Evolutionary conservation across 2,888 invertebrate genomes (phyloP), one percentile per base, ranked within the genome.

Genomic region (Drosophila melanosoma): DNA sequence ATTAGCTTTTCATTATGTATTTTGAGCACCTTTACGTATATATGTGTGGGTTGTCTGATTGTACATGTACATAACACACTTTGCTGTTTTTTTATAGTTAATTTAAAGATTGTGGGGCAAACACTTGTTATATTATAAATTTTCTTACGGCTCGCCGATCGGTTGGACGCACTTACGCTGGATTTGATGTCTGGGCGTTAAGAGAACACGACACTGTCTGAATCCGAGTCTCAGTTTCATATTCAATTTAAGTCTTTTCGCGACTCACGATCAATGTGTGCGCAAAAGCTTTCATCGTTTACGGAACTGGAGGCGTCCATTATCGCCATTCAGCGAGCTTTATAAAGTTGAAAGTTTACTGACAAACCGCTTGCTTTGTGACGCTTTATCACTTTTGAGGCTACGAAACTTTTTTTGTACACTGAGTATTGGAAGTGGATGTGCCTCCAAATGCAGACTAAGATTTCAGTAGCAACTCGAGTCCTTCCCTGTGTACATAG

Each of bases 211-310:
- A 70, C 82, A 90, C 89, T 79, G 79, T 91, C 85, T 90, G 90
- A 89, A 79, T 83, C 78, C 67, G 82, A 79, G 75, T 74, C 74
- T 60, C 78, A 71, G 71, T 76, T 74, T 70, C 69, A 57, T 79
- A 81, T 79, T 81, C 79, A 91, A 89, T 90, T 89, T 90, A 91
- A 90, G 82, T 85, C 81, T 73, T 85, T 81, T 70, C 69, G 76
- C 60, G 51, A 66, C 63, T 62, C 64, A 64, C 87, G 86, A 84
- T 87, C 82, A 70, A 42, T 20, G 23, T 45, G 45, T 26, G 38
- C 29, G 63, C 36, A 57, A 64, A 85, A 85, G 86, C 83, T 85
- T 49, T 57, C 57, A 5, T 15, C 1, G 38, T 23, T 12, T 0
- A 49, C 32, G 35, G 10, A 53, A 51, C 72, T 66, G 52, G 32